Evolutionary conservation across 2,113 vertebrate genomes (phyloP), one percentile per base, ranked within the genome.

Genomic region (Alligator mississippiensis): DNA sequence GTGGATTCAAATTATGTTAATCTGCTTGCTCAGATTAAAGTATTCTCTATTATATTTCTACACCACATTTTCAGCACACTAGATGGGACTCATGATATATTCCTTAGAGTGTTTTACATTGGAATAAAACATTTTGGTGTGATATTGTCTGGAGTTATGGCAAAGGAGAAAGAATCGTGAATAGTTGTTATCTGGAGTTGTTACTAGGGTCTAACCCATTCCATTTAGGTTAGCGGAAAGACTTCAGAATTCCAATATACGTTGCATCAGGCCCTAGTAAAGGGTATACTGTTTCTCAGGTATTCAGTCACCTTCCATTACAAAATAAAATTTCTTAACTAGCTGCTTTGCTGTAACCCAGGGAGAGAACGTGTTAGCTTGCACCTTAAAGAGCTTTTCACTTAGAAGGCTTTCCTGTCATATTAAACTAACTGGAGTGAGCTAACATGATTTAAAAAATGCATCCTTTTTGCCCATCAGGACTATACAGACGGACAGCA

Each of bases 81-180:
- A 61, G 70, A 9, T 62, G 87, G n/a, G 64, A 94, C 85, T n/a
- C n/a, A 15, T 77, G 82, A 72, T 16, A 11, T 66, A 77, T 59
- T 57, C 92, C 81, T 93, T 58, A 15, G 47, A 70, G 87, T 76
- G 89, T 15, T 18, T 16, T 77, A 90, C 21, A 62, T 11, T 63
- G 15, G 14, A 8, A 55, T 24, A 80, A 30, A 74, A 38, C 38
- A 90, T 93, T 84, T 80, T 87, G 64, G 57, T 70, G 4, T 76
- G 47, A 93, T 27, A 34, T 6, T 90, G 16, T n/a, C 70, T 63
- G 85, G 85, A 87, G 68, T 3, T 0, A 14, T 57, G 27, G 6
- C 59, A 61, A 89, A 92, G 89, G 54, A 66, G 81, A 90, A 88
- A 75, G 19, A 68, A 47, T 61, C 83, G 38, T 57, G 91, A 91